phyloP scores from a whole-genome alignment of 2,888 invertebrate genomes.

The Schizaphis graminum region DNA sequence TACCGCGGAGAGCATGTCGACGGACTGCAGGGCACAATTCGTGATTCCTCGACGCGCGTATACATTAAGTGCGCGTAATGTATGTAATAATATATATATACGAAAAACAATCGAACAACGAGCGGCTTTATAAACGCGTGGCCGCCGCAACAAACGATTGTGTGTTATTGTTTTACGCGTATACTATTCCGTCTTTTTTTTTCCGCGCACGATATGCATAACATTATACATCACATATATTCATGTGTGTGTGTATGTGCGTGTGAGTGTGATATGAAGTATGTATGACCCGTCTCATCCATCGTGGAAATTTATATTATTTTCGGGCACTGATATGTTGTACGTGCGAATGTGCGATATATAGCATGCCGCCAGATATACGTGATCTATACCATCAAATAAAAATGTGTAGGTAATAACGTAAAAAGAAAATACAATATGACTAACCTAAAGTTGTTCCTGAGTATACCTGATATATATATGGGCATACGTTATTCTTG shows the following conservation, averaged over 20 bases:
- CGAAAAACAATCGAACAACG: neutral
- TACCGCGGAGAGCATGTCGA: neutral
- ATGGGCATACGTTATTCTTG: neutral
- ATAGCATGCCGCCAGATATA: neutral
- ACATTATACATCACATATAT: neutral
- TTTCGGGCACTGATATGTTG: neutral
- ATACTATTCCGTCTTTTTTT: neutral
- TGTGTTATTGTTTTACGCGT: neutral
- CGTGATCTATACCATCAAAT: neutral
- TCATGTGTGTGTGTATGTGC: too few relatives aligned
- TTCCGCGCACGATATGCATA: neutral
- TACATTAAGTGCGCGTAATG: neutral
- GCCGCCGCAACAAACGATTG: neutral
- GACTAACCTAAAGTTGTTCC: neutral
- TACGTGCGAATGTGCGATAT: neutral
- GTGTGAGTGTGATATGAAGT: neutral
- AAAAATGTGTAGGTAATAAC: neutral
- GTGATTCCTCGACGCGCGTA: slow-evolving; percentile 11
- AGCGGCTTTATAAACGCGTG: neutral
- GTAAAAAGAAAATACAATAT: neutral
- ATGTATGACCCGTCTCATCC: neutral
- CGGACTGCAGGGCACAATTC: neutral
- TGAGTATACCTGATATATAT: neutral
- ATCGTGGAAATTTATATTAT: neutral
- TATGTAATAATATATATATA: neutral